Percentiles rank a stretch among this genome's conserved stretches.
These are phyloP conservation scores for Watsonalla binaria DNA, from an alignment of 2,888 invertebrate genomes.

Conservation along the genomic window DNA sequence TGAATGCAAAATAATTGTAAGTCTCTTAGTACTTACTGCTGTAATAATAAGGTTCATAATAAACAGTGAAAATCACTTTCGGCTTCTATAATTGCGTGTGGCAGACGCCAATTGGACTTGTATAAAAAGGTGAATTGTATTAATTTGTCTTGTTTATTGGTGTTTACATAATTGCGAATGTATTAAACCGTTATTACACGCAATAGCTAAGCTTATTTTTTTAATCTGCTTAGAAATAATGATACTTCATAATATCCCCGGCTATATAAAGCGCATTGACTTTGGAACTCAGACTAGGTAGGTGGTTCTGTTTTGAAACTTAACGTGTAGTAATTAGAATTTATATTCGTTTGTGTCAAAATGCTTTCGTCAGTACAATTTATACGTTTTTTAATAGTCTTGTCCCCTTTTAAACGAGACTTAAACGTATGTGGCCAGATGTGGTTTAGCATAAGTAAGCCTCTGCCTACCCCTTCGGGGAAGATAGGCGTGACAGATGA, in stretches of 20 bases:
- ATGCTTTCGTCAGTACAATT: too few species aligned
- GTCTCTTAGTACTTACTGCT: neutral
- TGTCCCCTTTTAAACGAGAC: too few species aligned
- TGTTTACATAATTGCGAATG: constrained; percentile 1
- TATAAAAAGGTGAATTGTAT: neutral
- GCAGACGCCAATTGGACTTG: neutral
- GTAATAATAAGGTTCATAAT: neutral
- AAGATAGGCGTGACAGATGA: too few species aligned
- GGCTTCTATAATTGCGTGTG: neutral
- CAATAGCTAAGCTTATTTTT: neutral
- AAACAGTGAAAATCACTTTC: neutral
- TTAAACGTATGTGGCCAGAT: too few species aligned
- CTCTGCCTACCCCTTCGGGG: too few species aligned
- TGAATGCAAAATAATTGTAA: neutral
- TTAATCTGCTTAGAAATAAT: neutral
- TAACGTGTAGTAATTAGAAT: neutral
- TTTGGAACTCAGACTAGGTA: neutral
- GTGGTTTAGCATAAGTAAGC: too few species aligned
- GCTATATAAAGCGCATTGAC: neutral
- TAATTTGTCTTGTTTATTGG: neutral
- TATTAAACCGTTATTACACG: constrained; percentile 1
- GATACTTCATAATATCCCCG: neutral
- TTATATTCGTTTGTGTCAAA: neutral
- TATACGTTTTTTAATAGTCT: too few species aligned
- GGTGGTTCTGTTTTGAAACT: neutral